Percentiles rank a stretch among this genome's conserved stretches.
phyloP scores from a whole-genome alignment of 2,797 vertebrate species.

The Pelodytes ibericus region DNA sequence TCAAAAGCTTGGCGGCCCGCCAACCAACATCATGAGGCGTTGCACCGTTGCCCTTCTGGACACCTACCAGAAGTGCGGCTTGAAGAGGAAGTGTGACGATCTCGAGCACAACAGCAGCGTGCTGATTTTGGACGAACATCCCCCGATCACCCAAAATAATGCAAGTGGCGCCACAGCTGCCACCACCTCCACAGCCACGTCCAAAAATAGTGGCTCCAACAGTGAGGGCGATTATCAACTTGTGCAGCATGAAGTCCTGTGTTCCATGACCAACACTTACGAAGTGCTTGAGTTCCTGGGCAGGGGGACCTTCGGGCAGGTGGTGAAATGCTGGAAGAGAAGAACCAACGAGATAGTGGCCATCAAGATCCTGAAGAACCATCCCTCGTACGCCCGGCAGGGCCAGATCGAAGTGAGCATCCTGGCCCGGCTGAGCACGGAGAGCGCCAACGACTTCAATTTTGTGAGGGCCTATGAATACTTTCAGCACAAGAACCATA shows the following conservation, averaged over 20 bases:
- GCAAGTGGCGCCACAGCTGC: slow-evolving; percentile 87
- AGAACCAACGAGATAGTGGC: slow-evolving; percentile 98
- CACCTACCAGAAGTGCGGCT: slow-evolving; percentile 98
- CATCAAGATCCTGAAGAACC: slow-evolving; percentile 99
- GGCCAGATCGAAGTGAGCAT: slow-evolving; percentile 99
- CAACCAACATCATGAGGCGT: slow-evolving; percentile 92
- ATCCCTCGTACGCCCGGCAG: slow-evolving; percentile 95
- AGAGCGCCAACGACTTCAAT: slow-evolving; percentile 97
- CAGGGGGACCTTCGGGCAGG: slow-evolving; percentile 95
- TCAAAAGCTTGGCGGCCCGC: slow-evolving; percentile 77
- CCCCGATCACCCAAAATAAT: slow-evolving; percentile 93
- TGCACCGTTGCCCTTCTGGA: slow-evolving; percentile 98
- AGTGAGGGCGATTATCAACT: slow-evolving; percentile 97
- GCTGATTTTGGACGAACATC: slow-evolving; percentile 94
- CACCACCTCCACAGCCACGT: slow-evolving; percentile 90
- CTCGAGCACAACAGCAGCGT: slow-evolving; percentile 93
- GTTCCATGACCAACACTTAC: slow-evolving; percentile 98
- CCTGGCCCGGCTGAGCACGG: slow-evolving; percentile 94
- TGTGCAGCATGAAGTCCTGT: slow-evolving; percentile 96
- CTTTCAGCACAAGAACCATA: slow-evolving; percentile 99
- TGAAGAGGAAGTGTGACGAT: slow-evolving; percentile 98
- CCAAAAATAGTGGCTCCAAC: slow-evolving; percentile 96
- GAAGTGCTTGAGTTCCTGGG: slow-evolving; percentile 97
- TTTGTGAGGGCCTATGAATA: slow-evolving; percentile 97
- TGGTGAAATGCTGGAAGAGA: slow-evolving; percentile 98